Base-by-base conservation (phyloP, 1,140 invertebrate species). In the Neodiprion lecontei region DNA sequence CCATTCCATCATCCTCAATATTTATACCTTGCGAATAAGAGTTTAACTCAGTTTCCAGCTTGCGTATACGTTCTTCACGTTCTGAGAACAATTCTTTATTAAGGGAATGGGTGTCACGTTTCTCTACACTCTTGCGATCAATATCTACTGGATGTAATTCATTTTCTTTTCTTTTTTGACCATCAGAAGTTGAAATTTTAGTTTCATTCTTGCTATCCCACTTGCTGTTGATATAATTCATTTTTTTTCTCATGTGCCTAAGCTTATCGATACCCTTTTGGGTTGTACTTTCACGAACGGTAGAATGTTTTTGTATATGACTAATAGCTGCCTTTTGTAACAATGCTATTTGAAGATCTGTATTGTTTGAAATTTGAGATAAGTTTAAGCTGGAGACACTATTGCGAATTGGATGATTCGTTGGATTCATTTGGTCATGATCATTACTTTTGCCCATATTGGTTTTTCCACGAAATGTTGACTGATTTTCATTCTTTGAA, bases 1-100 rank as follows among this genome's bases (percentile, higher is more conserved):
- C 28, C 5, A 40, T 40, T 40, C 28, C 28, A 7, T 79, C 80
- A 73, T 88, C 84, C 69, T 88, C 87, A 70, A 86, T 86, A 76
- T 84, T 75, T 74, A 88, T 86, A 80, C 77, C 81, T 71, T 85
- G 82, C 50, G 81, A 76, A 76, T 86, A 68, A 61, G 53, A 61
- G 53, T 61, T 61, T 9, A 61, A 17, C 7, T 9, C 28, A 1
- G 49, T 50, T 70, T 17, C 28, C 47, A 17, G 11, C 14, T 10
- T 40, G 12, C 9, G 17, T 67, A 48, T 23, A 14, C 21, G 28
- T 73, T 47, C n/a, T 48, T 47, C 23, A 10, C 14, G 67, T 9
- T 67, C 11, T 65, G 48, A 73, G 21, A 40, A 76, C 77, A 23
- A 78, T 72, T 23, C 80, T 77, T 77, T 83, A 82, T 67, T 84